Conservation (phyloP, 2,888 invertebrate species). For the Branchipolynoe longqiensis region DNA sequence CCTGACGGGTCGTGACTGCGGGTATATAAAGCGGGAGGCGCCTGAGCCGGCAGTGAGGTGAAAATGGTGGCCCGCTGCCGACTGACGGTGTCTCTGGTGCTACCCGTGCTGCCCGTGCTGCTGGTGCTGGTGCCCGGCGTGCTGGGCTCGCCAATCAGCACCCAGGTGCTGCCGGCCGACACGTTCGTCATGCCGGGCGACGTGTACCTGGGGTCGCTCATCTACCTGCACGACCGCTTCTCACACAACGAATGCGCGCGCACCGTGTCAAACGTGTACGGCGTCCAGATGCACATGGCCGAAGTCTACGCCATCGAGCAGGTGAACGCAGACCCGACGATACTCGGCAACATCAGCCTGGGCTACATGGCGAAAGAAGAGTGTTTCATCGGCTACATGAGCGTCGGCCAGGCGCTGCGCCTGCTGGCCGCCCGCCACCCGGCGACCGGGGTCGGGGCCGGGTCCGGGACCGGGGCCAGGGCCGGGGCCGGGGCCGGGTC, state of each 20-base stretch:
- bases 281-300: slow-evolving; percentile 52
- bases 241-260: not conserved
- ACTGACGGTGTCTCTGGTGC: no score
- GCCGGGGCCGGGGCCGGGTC: no score
- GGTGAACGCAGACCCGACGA: slow-evolving; percentile 64
- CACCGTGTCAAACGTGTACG: slow-evolving; percentile 28
- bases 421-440: slow-evolving; percentile 62
- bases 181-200: slow-evolving; percentile 15
- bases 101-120: no score
- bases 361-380: slow-evolving; percentile 70
- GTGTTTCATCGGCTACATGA: slow-evolving; percentile 69
- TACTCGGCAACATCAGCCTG: slow-evolving; percentile 67
- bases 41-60: no score
- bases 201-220: slow-evolving; percentile 25
- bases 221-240: slow-evolving; percentile 28
- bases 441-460: no score
- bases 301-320: slow-evolving; percentile 66
- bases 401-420: slow-evolving; percentile 65
- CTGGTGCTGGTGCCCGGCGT: no score
- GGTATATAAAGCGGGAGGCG: no score
- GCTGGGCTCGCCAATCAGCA: not conserved
- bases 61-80: no score
- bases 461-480: no score
- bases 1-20: no score
- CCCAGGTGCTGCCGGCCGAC: not conserved